Evolutionary conservation across 2,113 vertebrate genomes (phyloP).

Genomic region (Paraplagusia blochii): DNA sequence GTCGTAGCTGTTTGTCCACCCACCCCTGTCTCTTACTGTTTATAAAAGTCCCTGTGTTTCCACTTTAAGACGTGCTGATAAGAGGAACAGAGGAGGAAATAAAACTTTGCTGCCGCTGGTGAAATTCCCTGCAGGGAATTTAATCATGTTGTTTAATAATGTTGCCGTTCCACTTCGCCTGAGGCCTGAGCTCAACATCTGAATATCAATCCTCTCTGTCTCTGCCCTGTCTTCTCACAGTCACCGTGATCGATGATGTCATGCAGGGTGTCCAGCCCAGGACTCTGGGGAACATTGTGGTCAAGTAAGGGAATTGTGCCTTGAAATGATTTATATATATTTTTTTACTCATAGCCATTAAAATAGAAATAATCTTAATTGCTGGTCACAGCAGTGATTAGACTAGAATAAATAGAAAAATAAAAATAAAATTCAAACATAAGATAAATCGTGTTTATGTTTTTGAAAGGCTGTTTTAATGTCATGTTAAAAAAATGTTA

Average conservation of each 20-base stretch:
- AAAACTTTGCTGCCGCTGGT: background rate
- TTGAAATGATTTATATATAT: no score
- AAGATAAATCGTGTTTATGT: no score
- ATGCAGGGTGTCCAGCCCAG: constrained; percentile 82
- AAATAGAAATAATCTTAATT: no score
- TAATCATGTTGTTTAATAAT: constrained; percentile 6
- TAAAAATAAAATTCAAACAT: no score
- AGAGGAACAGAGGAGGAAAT: background rate
- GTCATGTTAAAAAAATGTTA: no score
- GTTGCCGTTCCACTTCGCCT: constrained; percentile 2
- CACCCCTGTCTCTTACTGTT: no score
- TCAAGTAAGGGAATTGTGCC: constrained; percentile 81
- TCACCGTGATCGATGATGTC: constrained; percentile 86
- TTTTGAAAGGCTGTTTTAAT: no score
- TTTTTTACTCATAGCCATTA: no score
- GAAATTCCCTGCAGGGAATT: constrained; percentile 3
- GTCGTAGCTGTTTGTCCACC: background rate
- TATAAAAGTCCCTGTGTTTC: background rate
- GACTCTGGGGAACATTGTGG: constrained; percentile 91
- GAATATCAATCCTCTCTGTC: constrained; percentile 18
- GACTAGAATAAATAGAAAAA: no score
- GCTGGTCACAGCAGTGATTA: no score
- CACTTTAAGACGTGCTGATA: background rate
- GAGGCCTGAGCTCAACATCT: background rate
- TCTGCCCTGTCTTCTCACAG: constrained; percentile 66